These are phyloP conservation scores for Acrobasis consociella DNA, from an alignment of 2,888 invertebrate genomes.

Conservation along the genomic window DNA sequence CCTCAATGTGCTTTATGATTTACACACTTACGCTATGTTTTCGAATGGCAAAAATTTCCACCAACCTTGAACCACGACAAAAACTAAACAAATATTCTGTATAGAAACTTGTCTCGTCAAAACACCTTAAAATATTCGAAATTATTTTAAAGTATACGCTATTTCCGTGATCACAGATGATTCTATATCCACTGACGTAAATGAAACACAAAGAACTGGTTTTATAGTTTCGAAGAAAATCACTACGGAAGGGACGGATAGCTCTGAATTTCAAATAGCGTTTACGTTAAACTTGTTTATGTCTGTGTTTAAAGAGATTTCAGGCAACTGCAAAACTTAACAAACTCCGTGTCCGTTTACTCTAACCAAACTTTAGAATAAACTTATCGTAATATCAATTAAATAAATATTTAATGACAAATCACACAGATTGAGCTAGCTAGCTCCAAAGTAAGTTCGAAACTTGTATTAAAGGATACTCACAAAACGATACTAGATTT, in stretches of 20 bases:
- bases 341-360: neutral
- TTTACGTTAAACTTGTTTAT: neutral
- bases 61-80: conserved; percentile 22
- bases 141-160: neutral
- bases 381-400: too few species aligned
- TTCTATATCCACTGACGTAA: neutral
- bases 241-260: neutral
- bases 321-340: neutral
- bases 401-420: too few species aligned
- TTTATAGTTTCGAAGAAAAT: neutral
- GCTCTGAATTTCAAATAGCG: neutral
- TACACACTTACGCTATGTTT: conserved; percentile 36
- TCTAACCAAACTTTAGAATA: too few species aligned
- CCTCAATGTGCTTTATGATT: conserved; percentile 39
- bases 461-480: too few species aligned
- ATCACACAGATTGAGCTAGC: too few species aligned
- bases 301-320: neutral
- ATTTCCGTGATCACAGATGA: neutral
- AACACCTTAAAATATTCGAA: conserved; percentile 1
- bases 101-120: conserved; percentile 3
- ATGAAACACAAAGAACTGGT: neutral
- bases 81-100: conserved; percentile 17
- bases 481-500: too few species aligned
- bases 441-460: too few species aligned
- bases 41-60: conserved; percentile 30